Percentiles rank a stretch among this genome's conserved stretches.
Evolutionary conservation across 2,888 invertebrate species (phyloP).

Genomic region (Neria commutata): DNA sequence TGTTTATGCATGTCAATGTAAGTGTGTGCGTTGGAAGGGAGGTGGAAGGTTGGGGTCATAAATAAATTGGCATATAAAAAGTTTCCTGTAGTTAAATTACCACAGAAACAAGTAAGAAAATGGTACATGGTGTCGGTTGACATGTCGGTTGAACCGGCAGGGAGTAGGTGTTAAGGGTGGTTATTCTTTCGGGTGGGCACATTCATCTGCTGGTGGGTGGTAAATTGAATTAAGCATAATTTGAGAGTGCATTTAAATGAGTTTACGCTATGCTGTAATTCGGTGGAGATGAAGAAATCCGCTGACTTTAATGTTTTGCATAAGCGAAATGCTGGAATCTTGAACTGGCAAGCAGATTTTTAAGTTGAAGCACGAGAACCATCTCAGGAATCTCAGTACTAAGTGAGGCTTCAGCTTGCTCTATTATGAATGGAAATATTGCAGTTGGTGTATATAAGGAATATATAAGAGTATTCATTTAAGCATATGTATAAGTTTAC

Average conservation of each 20-base stretch:
- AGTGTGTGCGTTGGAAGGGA: not conserved
- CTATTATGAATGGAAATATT: no score
- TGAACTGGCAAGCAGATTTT: no score
- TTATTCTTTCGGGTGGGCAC: not conserved
- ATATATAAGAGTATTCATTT: no score
- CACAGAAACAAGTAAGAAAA: not conserved
- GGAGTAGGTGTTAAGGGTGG: not conserved
- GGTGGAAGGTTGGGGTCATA: constrained; percentile 39
- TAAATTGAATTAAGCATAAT: constrained; percentile 20
- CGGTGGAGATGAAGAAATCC: no score
- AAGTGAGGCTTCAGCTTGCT: no score
- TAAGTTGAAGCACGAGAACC: no score
- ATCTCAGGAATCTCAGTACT: no score
- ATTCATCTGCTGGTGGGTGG: constrained; percentile 15
- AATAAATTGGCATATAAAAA: constrained; percentile 50
- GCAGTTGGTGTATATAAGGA: no score
- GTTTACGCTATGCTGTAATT: no score
- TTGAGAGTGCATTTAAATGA: constrained; percentile 7
- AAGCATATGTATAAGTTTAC: no score
- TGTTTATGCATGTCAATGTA: not conserved
- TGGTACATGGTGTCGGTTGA: not conserved
- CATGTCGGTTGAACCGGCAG: not conserved
- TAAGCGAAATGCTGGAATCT: no score
- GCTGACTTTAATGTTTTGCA: no score
- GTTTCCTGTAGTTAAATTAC: constrained; percentile 31